Evolutionary conservation across 2,888 invertebrate genomes (phyloP), one percentile per base, ranked within the genome.

Genomic region (Balanococcus diminutus): DNA sequence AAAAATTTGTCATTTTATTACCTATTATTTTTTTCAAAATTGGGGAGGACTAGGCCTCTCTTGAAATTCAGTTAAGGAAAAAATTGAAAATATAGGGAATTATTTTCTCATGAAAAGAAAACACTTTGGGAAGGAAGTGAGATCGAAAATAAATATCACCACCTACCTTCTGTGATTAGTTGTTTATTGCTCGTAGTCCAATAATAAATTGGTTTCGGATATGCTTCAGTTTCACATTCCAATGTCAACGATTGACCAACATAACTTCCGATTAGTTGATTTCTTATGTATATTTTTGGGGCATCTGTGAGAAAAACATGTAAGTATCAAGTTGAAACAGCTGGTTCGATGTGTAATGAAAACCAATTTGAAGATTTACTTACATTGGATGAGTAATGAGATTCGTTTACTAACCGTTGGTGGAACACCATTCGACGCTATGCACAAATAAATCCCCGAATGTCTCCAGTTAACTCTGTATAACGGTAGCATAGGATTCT

Each of bases 361-460:
- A n/a, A n/a, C n/a, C n/a, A n/a, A n/a, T n/a, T n/a, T 32, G 19
- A 14, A 61, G n/a, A 84, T 46, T 32, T 32, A 86, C 87, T 46
- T 83, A 87, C 87, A 87, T 46, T 87, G 87, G 0, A 87, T 87
- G 39, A 87, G 86, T 42, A 87, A 22, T 14, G 87, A 86, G 19
- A 87, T 87, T 36, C 87, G 67, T 67, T 87, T 87, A 84, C 87
- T 87, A 75, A 87, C 87, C 6, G 87, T 87, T n/a, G 87, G 87
- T 5, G 87, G 87, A 8, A 87, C 87, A 1, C 87, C 87, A 51
- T 87, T 87, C 16, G 87, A 87, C 1, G 87, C 87, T 4, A 87
- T 87, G 36, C 87, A 87, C 25, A 87, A 56, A 36, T 87, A 87
- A 25, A 87, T 86, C 14, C 87, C 87, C 86, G 87, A 87, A 61